Conservation (phyloP, 2,113 vertebrate species). For the Solea solea region DNA sequence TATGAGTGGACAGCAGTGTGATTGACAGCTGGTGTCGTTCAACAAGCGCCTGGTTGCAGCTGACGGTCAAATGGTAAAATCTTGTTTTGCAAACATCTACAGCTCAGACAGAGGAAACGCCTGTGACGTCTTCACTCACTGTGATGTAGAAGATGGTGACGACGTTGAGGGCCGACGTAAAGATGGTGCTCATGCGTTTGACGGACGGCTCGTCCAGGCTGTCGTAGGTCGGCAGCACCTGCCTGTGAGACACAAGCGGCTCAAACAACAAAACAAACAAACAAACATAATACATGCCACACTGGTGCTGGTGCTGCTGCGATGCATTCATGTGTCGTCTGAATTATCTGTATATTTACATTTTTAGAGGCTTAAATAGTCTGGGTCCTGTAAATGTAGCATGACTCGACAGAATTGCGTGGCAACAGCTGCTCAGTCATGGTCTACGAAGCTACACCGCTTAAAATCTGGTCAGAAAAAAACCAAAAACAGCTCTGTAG, state of each 20-base stretch:
- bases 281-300: not conserved
- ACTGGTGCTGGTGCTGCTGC: not conserved
- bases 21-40: too few relatives aligned
- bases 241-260: conserved; percentile 80
- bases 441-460: conserved; percentile 18
- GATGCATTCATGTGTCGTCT: conserved; percentile 44
- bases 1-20: too few relatives aligned
- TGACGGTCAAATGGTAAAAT: too few relatives aligned
- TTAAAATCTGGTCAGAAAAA: conserved; percentile 20
- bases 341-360: not conserved
- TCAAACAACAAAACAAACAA: conserved; percentile 4
- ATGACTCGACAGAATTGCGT: not conserved
- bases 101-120: not conserved
- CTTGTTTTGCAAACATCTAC: not conserved
- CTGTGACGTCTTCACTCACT: conserved; percentile 80
- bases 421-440: conserved; percentile 42
- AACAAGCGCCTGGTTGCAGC: too few relatives aligned
- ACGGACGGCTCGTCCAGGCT: conserved; percentile 97
- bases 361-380: not conserved
- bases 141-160: conserved; percentile 97
- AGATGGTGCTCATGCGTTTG: conserved; percentile 98
- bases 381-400: not conserved
- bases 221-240: conserved; percentile 98
- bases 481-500: conserved; percentile 18
- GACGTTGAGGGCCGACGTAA: conserved; percentile 92